A percentile compares a stretch with the other conserved stretches of the same genome.
Conservation (phyloP, 35 echinoderm and acorn worm genomes). For the Nesometra sesokonis region DNA sequence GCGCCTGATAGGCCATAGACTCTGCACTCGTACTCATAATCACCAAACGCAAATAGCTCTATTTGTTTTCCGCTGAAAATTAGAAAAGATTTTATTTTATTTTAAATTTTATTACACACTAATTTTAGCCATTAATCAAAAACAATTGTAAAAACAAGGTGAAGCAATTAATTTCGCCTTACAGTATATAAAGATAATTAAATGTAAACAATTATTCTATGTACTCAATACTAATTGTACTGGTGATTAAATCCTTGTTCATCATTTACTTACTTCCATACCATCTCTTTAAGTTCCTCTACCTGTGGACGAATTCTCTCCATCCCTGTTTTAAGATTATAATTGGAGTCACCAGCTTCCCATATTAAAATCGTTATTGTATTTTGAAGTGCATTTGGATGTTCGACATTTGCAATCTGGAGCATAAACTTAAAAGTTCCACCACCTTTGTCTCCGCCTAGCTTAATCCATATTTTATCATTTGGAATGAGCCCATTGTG, state of each 20-base stretch:
- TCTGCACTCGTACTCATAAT: conserved; percentile 32
- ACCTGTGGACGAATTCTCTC: conserved; percentile 10
- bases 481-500: conserved; percentile 4
- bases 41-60: conserved; percentile 26
- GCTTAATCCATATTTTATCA: conserved; percentile 36
- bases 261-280: conserved; percentile 12
- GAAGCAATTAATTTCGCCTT: too few relatives aligned
- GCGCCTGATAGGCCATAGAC: conserved; percentile 35
- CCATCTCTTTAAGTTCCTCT: not conserved
- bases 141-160: too few relatives aligned
- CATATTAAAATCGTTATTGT: conserved; percentile 25
- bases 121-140: too few relatives aligned
- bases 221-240: too few relatives aligned
- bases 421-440: conserved; percentile 36
- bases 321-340: conserved; percentile 23
- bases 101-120: too few relatives aligned
- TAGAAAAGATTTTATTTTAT: too few relatives aligned
- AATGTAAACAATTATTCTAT: too few relatives aligned
- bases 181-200: too few relatives aligned
- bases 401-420: conserved; percentile 18
- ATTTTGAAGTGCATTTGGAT: conserved; percentile 16
- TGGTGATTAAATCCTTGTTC: too few relatives aligned
- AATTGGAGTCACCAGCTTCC: conserved; percentile 2
- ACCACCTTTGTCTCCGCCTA: conserved; percentile 49
- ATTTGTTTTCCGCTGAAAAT: not conserved